Percentiles rank a stretch among this genome's conserved stretches.
phyloP scores from a whole-genome alignment of 2,888 invertebrate species.

The Plebejus argus region DNA sequence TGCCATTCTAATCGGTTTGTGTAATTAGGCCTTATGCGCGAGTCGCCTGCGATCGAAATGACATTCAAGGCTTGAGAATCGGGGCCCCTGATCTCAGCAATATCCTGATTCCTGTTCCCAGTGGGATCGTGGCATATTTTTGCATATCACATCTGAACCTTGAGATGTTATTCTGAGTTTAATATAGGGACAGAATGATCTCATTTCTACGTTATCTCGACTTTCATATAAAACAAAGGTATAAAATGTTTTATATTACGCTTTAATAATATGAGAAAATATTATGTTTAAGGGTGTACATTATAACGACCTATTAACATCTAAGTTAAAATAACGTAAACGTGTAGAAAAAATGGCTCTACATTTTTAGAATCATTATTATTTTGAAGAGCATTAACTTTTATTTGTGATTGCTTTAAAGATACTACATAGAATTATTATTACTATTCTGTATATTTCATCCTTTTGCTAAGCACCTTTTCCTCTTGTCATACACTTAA shows the following conservation, averaged over 20 bases:
- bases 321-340: neutral
- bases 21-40: neutral
- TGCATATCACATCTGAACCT: constrained; percentile 12
- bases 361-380: no score
- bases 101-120: neutral
- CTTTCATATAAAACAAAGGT: neutral
- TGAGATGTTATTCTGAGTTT: neutral
- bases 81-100: neutral
- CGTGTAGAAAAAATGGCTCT: no score
- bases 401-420: no score
- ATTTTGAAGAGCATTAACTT: no score
- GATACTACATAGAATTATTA: no score
- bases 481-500: no score
- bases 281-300: neutral
- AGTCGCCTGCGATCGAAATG: neutral
- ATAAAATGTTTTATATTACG: neutral
- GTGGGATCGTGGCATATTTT: constrained; percentile 1
- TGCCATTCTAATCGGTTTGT: neutral
- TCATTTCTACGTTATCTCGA: neutral
- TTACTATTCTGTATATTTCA: no score
- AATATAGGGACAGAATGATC: neutral
- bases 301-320: neutral
- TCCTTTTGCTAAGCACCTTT: no score
- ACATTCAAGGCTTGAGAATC: neutral
- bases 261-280: neutral